Evolutionary conservation across 1,140 invertebrate genomes (phyloP).

Genomic region (Macrobrachium rosenbergii): DNA sequence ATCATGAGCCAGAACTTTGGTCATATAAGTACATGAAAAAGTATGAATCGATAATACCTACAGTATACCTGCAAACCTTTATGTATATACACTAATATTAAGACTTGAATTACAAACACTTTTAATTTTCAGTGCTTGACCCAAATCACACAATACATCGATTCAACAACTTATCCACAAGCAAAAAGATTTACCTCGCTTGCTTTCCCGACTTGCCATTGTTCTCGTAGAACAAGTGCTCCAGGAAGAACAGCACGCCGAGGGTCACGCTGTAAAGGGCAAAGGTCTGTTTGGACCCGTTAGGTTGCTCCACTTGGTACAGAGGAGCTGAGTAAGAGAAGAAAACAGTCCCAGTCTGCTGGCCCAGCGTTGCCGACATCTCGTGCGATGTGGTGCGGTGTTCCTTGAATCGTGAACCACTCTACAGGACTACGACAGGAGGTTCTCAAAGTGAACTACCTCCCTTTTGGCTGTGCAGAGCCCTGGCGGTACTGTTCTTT

Average conservation of each 20-base stretch:
- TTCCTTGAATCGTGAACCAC: neutral
- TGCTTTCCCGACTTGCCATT: neutral
- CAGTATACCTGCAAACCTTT: too few relatives aligned
- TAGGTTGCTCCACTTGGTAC: constrained; percentile 6
- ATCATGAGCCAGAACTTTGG: too few relatives aligned
- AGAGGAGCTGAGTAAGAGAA: constrained; percentile 9
- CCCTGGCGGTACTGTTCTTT: too few relatives aligned
- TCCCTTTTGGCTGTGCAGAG: too few relatives aligned
- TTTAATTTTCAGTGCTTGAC: too few relatives aligned
- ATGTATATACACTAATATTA: too few relatives aligned
- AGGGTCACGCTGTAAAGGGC: constrained; percentile 18
- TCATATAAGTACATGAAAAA: neutral
- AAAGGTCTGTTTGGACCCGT: constrained; percentile 19
- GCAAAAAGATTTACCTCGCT: neutral
- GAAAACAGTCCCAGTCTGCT: constrained; percentile 11
- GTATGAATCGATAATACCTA: neutral
- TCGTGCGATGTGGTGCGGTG: neutral
- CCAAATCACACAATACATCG: too few relatives aligned
- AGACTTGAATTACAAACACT: too few relatives aligned
- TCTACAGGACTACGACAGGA: neutral
- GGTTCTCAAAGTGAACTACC: too few relatives aligned
- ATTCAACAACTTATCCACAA: neutral
- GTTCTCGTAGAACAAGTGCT: constrained; percentile 15
- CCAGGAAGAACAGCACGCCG: constrained; percentile 35
- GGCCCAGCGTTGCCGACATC: neutral